phyloP scores from a whole-genome alignment of 2,888 invertebrate genomes.

The Synergus laeviventris region DNA sequence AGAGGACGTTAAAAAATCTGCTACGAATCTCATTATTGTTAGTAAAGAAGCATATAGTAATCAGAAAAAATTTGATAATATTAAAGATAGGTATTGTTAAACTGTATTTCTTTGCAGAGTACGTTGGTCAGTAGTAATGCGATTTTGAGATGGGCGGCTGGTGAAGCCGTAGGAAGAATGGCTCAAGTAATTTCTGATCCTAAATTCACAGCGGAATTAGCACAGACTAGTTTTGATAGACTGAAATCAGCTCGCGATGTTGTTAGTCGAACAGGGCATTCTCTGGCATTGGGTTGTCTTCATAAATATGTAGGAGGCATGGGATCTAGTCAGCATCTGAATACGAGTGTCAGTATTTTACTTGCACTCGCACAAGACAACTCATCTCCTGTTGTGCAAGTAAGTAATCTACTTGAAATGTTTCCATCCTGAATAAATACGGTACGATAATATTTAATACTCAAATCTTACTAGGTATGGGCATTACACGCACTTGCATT shows the following conservation, averaged over 20 bases:
- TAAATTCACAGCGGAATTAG: constrained; percentile 91
- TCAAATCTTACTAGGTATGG: constrained; percentile 85
- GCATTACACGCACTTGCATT: constrained; percentile 95
- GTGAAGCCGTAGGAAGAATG: constrained; percentile 95
- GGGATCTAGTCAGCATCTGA: constrained; percentile 96
- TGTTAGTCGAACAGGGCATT: constrained; percentile 90
- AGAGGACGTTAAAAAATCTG: constrained; percentile 92
- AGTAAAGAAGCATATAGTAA: constrained; percentile 51
- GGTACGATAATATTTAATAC: neutral
- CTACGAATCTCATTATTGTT: constrained; percentile 88
- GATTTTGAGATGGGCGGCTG: constrained; percentile 93
- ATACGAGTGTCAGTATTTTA: constrained; percentile 95
- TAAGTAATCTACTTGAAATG: constrained; percentile 64
- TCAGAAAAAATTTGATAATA: neutral
- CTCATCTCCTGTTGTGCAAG: constrained; percentile 96
- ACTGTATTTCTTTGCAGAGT: constrained; percentile 75
- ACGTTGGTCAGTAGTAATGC: constrained; percentile 86
- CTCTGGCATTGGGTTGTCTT: constrained; percentile 95
- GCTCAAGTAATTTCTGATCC: constrained; percentile 93
- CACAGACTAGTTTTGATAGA: constrained; percentile 92
- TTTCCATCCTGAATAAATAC: neutral
- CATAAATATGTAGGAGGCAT: constrained; percentile 97
- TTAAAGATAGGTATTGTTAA: neutral
- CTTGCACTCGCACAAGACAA: constrained; percentile 96
- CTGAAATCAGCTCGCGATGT: constrained; percentile 92